Conservation (phyloP, 1,140 invertebrate genomes). For the Battus philenor region DNA sequence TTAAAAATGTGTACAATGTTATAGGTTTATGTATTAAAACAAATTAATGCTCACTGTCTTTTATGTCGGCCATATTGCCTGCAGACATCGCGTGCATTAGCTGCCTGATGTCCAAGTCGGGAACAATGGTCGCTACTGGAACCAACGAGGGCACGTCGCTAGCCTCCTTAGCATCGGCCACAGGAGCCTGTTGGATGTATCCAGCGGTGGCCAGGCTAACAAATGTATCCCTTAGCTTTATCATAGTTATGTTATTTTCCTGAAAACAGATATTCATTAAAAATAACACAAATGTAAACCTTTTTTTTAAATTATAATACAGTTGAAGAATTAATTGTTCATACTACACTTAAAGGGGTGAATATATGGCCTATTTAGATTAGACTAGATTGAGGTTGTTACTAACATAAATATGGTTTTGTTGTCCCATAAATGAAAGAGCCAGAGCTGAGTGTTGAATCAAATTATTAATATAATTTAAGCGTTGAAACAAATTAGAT, state of each 20-base stretch:
- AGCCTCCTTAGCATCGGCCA: slow-evolving; percentile 53
- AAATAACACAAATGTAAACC: too few species aligned
- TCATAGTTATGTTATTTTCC: slow-evolving; percentile 63
- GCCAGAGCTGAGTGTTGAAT: too few species aligned
- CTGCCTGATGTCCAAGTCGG: slow-evolving; percentile 67
- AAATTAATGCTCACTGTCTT: slow-evolving; percentile 54
- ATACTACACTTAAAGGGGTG: too few species aligned
- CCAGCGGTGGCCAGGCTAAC: slow-evolving; percentile 63
- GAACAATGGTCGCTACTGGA: slow-evolving; percentile 64
- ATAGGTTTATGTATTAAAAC: not conserved
- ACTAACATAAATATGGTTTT: too few species aligned
- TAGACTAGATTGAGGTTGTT: too few species aligned
- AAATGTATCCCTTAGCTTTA: slow-evolving; percentile 61
- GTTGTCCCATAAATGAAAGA: too few species aligned
- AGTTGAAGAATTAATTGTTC: too few species aligned
- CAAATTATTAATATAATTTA: too few species aligned
- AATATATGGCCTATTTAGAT: too few species aligned
- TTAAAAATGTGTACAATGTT: slow-evolving; percentile 4
- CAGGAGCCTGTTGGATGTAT: slow-evolving; percentile 63
- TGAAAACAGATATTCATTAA: too few species aligned
- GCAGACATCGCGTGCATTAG: slow-evolving; percentile 45
- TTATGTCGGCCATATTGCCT: slow-evolving; percentile 37
- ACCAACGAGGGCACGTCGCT: slow-evolving; percentile 54
- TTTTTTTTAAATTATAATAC: too few species aligned
- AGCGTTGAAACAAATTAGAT: too few species aligned